These are phyloP conservation scores for Eudyptes chrysolophus DNA, from an alignment of 2,113 vertebrate species.

Conservation along the genomic window DNA sequence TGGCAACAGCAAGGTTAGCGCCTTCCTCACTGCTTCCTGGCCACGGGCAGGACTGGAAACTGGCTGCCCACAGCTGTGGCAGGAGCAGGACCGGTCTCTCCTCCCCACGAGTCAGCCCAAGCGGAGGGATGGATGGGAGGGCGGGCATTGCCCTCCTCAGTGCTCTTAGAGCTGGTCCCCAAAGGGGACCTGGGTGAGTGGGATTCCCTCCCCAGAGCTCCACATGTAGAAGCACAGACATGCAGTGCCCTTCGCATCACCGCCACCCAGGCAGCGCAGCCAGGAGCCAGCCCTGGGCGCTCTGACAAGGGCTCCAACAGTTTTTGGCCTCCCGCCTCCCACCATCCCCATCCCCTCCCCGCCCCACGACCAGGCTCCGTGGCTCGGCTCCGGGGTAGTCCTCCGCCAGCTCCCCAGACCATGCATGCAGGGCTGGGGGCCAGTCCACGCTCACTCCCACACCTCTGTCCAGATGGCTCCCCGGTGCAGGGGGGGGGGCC, in stretches of 20 bases:
- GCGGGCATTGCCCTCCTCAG: not conserved
- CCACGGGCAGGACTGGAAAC: not conserved
- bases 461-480: conserved; percentile 89
- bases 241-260: not conserved
- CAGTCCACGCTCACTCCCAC: conserved; percentile 79
- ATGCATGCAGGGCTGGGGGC: not conserved
- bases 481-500: conserved; percentile 60
- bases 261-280: not conserved
- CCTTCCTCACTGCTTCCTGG: not conserved
- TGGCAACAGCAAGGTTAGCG: not conserved
- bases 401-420: not conserved
- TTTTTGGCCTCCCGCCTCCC: not conserved
- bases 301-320: not conserved
- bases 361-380: not conserved
- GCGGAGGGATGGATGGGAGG: not conserved
- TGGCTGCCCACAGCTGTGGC: not conserved
- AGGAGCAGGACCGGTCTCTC: not conserved
- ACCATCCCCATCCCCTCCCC: not conserved
- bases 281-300: conserved; percentile 48
- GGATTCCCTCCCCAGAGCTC: not conserved
- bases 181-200: accelerated
- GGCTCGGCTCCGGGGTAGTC: not conserved
- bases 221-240: conserved; percentile 40
- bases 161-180: not conserved
- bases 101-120: not conserved